These are phyloP conservation scores for Rhabditoides inermis DNA, from an alignment of 2,888 invertebrate genomes.

Conservation along the genomic window DNA sequence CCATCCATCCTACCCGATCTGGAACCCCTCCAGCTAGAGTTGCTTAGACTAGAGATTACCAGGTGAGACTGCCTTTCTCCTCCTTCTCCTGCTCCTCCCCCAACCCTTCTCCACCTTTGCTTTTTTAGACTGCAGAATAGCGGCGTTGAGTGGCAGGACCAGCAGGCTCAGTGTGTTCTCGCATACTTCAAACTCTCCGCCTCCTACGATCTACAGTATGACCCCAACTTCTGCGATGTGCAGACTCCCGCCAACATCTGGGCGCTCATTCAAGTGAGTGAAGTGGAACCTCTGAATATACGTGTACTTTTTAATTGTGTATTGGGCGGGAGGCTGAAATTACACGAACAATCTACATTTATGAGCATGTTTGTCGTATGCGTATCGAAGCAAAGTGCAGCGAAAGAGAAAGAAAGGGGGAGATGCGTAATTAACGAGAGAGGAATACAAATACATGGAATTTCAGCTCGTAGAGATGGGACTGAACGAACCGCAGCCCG, in stretches of 20 bases:
- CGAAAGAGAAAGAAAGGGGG: too few relatives aligned
- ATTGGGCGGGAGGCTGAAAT: too few relatives aligned
- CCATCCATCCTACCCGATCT: conserved; percentile 38
- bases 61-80: conserved; percentile 4
- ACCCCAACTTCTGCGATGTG: conserved; percentile 48
- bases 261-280: conserved; percentile 39
- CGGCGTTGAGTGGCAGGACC: conserved; percentile 42
- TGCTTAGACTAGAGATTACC: conserved; percentile 39
- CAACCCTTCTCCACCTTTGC: not conserved
- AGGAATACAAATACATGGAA: too few relatives aligned
- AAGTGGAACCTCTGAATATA: too few relatives aligned
- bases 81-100: not conserved
- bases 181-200: conserved; percentile 49
- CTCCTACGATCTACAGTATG: conserved; percentile 43
- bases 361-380: too few relatives aligned
- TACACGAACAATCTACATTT: too few relatives aligned
- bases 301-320: too few relatives aligned
- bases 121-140: conserved; percentile 21
- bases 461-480: conserved; percentile 26
- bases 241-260: conserved; percentile 44
- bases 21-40: conserved; percentile 34
- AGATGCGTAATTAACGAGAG: too few relatives aligned
- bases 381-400: too few relatives aligned
- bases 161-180: conserved; percentile 44
- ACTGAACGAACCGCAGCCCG: conserved; percentile 5